Conservation (phyloP, 2,888 invertebrate genomes). For the Trichacis sp. region DNA sequence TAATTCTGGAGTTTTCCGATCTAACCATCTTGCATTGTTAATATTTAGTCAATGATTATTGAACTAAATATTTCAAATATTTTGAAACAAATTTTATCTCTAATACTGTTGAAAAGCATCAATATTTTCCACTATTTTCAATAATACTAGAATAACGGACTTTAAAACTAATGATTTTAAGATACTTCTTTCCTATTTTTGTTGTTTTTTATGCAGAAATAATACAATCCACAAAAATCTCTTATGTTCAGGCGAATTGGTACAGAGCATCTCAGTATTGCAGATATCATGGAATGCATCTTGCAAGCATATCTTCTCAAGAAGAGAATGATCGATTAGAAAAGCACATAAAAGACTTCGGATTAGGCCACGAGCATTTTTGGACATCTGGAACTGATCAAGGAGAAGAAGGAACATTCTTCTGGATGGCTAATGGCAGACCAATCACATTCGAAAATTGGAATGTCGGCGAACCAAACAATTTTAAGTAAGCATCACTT, state of each 20-base stretch:
- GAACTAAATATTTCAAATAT: too few species aligned
- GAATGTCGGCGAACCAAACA: constrained; percentile 95
- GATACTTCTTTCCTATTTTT: too few species aligned
- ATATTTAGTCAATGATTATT: too few species aligned
- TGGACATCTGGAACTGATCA: constrained; percentile 94
- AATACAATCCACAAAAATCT: too few species aligned
- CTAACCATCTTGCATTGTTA: too few species aligned
- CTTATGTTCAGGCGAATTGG: constrained; percentile 94
- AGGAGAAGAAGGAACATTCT: constrained; percentile 91
- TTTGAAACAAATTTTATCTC: too few species aligned
- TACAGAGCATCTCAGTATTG: constrained; percentile 93
- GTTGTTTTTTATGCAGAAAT: too few species aligned
- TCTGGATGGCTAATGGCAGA: constrained; percentile 93
- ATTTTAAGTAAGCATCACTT: constrained; percentile 73
- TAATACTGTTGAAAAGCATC: too few species aligned
- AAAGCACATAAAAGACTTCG: constrained; percentile 90
- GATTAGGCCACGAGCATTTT: constrained; percentile 90
- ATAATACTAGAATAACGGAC: too few species aligned
- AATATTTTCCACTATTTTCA: too few species aligned
- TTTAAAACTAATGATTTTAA: too few species aligned
- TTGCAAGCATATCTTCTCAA: constrained; percentile 89
- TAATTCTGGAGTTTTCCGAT: too few species aligned
- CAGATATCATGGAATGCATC: constrained; percentile 92
- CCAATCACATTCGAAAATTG: constrained; percentile 92
- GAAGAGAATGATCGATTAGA: constrained; percentile 92